Percentiles rank a stretch among this genome's conserved stretches.
Conservation (phyloP, 2,797 vertebrate genomes). For the Staurois parvus region DNA sequence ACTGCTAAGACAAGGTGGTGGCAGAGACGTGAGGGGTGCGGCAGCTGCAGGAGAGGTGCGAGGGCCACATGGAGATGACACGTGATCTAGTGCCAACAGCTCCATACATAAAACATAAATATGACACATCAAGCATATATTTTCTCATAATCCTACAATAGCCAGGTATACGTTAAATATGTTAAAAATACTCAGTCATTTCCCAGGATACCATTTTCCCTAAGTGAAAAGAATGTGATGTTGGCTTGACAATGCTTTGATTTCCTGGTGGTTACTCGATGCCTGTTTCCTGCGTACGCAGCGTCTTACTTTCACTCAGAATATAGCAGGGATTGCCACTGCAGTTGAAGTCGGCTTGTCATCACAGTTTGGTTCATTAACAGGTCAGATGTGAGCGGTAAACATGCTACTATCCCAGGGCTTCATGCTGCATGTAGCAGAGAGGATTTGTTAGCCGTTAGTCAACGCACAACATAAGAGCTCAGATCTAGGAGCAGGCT, state of each 20-base stretch:
- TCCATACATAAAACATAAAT: too few relatives aligned
- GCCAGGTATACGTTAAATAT: too few relatives aligned
- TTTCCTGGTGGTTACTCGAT: not conserved
- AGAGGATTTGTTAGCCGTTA: not conserved
- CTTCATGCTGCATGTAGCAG: not conserved
- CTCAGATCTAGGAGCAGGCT: not conserved
- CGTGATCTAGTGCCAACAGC: too few relatives aligned
- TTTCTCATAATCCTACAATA: too few relatives aligned
- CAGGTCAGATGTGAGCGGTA: not conserved
- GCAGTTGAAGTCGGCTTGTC: not conserved
- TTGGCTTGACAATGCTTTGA: not conserved
- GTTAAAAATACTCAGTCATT: too few relatives aligned
- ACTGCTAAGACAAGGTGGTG: too few relatives aligned
- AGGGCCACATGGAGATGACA: too few relatives aligned
- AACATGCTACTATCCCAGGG: not conserved
- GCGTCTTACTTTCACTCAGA: not conserved
- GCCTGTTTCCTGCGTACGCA: not conserved
- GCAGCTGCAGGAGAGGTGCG: too few relatives aligned
- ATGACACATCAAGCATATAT: too few relatives aligned
- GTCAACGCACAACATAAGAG: not conserved
- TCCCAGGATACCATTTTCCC: too few relatives aligned
- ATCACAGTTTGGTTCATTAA: not conserved
- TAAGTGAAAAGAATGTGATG: not conserved
- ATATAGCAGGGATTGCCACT: not conserved
- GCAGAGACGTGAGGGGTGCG: too few relatives aligned